A percentile compares a stretch with the other conserved stretches of the same genome.
phyloP scores from a whole-genome alignment of 2,113 vertebrate genomes.

The Cichladusa arquata region DNA sequence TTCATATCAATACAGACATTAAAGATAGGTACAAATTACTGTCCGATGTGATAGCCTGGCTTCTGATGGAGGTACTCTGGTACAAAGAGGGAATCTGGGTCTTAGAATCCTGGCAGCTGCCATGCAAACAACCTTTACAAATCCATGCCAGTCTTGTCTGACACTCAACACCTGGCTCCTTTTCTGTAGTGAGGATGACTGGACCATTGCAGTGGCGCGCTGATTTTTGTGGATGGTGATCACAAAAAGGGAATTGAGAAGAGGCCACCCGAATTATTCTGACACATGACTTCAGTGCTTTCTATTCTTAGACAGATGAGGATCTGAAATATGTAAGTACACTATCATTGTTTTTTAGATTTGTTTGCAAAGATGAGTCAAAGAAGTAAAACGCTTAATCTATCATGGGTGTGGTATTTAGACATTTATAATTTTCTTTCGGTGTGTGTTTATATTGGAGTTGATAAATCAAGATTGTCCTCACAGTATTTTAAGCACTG shows the following conservation, averaged over 20 bases:
- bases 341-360: background rate
- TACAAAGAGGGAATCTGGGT: background rate
- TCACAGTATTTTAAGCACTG: background rate
- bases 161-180: constrained; percentile 40
- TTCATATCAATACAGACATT: background rate
- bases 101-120: background rate
- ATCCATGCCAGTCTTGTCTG: constrained; percentile 15
- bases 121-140: background rate
- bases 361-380: background rate
- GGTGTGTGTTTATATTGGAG: background rate
- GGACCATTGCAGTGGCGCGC: constrained; percentile 4
- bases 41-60: background rate
- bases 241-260: constrained; percentile 27
- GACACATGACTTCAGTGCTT: constrained; percentile 30
- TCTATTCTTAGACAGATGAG: constrained; percentile 40
- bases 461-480: constrained; percentile 18
- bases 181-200: constrained; percentile 61
- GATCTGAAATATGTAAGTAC: constrained; percentile 60
- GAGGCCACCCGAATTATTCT: background rate
- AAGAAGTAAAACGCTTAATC: background rate
- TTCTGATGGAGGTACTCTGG: background rate
- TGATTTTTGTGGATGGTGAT: constrained; percentile 60
- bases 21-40: background rate
- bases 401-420: background rate
- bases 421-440: background rate